These are phyloP conservation scores for Centropus bengalensis DNA, from an alignment of 2,113 vertebrate genomes.

Conservation along the genomic window DNA sequence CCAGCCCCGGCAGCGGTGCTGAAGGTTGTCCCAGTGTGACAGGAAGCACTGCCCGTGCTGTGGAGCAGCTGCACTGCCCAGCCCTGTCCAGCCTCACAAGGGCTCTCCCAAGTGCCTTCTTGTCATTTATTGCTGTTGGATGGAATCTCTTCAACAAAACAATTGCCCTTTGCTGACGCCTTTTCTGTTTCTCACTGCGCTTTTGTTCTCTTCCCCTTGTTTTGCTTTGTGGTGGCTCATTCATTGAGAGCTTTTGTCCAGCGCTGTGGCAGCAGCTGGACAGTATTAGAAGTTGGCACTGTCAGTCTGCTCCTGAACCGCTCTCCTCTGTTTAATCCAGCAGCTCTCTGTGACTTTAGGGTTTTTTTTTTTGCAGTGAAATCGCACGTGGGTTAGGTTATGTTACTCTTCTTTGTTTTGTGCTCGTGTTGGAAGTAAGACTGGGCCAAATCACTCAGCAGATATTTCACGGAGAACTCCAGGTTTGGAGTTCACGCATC, in stretches of 20 bases:
- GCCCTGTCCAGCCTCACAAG: neutral
- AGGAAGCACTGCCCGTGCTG: neutral
- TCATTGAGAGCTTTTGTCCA: neutral
- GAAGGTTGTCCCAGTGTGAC: neutral
- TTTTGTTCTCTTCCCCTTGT: neutral
- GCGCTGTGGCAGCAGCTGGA: neutral
- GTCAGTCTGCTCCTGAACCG: neutral
- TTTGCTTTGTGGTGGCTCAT: neutral
- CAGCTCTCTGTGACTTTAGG: too few relatives aligned
- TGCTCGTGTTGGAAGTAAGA: neutral
- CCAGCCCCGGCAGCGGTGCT: neutral
- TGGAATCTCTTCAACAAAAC: neutral
- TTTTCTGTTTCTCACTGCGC: accelerated
- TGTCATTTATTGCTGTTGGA: neutral
- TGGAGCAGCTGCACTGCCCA: neutral
- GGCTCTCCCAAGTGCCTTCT: neutral
- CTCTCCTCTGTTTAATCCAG: neutral
- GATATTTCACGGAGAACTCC: neutral
- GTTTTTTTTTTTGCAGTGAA: neutral
- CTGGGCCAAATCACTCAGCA: neutral
- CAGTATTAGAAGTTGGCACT: neutral
- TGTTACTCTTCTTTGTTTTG: neutral
- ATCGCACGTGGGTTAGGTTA: neutral
- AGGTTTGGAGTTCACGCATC: neutral
- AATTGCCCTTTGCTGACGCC: neutral